Conservation (phyloP, 2,113 vertebrate species). For the Triplophysa rosa region DNA sequence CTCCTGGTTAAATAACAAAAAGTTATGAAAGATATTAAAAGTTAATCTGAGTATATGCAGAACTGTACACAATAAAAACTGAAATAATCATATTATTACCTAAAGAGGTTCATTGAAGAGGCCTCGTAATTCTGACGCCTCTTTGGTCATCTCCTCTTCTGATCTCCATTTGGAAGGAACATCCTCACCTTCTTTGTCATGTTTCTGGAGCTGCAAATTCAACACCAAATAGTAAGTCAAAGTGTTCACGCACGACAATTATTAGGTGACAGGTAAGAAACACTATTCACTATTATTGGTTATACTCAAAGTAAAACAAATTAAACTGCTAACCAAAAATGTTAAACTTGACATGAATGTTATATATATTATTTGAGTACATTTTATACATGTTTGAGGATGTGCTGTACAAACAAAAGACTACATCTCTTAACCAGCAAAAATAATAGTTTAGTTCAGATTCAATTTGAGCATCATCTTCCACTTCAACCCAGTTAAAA, state of each 20-base stretch:
- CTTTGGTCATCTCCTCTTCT: slow-evolving; percentile 82
- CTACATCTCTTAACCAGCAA: too few species aligned
- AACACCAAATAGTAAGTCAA: background rate
- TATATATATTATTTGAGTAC: background rate
- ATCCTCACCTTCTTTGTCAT: slow-evolving; percentile 73
- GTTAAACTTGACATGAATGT: too few species aligned
- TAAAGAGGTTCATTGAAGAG: slow-evolving; percentile 68
- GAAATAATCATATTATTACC: slow-evolving; percentile 22
- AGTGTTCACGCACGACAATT: background rate
- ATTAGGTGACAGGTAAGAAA: background rate
- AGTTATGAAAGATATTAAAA: background rate
- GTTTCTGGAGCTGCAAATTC: slow-evolving; percentile 70
- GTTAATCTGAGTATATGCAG: background rate
- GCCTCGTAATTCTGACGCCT: slow-evolving; percentile 72
- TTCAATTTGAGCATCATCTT: background rate
- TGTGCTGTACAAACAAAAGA: background rate
- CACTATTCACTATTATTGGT: too few species aligned
- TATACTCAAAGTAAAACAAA: too few species aligned
- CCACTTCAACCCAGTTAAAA: background rate
- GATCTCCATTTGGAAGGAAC: slow-evolving; percentile 75
- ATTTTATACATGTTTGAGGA: too few species aligned
- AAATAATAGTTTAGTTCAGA: background rate
- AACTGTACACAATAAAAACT: background rate
- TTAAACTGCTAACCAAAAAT: too few species aligned
- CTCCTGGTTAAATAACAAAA: background rate